phyloP scores from a whole-genome alignment of 2,113 vertebrate genomes.

The Pseudopodoces humilis region DNA sequence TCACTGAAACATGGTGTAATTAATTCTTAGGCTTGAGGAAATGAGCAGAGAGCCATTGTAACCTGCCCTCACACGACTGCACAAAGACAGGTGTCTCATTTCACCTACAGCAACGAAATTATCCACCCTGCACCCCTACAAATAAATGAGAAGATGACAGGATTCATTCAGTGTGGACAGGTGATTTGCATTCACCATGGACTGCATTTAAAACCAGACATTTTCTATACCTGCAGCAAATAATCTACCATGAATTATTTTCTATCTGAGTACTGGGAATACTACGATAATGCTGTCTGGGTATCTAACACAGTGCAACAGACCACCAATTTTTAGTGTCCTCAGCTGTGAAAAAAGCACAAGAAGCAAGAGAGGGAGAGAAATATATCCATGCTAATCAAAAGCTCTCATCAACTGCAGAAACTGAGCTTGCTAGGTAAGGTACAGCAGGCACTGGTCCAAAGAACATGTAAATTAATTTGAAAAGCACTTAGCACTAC shows the following conservation, averaged over 20 bases:
- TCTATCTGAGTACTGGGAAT: neutral
- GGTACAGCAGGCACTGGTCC: neutral
- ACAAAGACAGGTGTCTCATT: neutral
- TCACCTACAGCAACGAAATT: constrained; percentile 13
- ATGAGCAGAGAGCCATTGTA: neutral
- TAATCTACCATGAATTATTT: neutral
- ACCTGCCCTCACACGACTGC: neutral
- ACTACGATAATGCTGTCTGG: neutral
- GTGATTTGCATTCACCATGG: neutral
- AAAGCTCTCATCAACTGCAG: neutral
- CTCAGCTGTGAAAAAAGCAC: neutral
- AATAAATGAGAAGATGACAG: neutral
- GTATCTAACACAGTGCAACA: neutral
- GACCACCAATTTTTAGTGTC: neutral
- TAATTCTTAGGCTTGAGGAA: constrained; percentile 39
- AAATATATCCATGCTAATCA: neutral
- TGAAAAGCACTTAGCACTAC: neutral
- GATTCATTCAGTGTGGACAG: neutral
- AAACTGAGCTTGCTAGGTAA: neutral
- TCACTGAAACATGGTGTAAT: constrained; percentile 22
- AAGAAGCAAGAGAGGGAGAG: neutral
- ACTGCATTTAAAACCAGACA: neutral
- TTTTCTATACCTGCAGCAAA: neutral
- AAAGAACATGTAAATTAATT: neutral
- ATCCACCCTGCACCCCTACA: neutral